Evolutionary conservation across 2,888 invertebrate species (phyloP), one percentile per base, ranked within the genome.

Genomic region (Penaeus monodon): DNA sequence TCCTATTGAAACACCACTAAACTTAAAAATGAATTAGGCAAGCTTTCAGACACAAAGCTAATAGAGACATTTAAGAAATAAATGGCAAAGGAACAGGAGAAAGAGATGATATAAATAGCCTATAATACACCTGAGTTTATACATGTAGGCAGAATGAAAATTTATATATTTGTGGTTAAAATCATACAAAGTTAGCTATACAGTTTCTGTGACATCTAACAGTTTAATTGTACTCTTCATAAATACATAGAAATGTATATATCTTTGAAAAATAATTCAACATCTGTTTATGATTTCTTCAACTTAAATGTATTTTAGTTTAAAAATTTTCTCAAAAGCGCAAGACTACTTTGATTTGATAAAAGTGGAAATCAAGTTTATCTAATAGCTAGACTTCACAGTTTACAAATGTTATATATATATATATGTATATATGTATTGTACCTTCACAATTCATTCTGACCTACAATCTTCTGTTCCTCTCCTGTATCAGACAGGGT

Each of bases 71-170:
- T 24, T 20, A 74, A 82, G 63, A 82, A 20, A 63, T 27, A 27
- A 81, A 17, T 57, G 74, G 83, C 83, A 84, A 74, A 22, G 65
- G 38, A 77, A 65, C 65, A 84, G 22, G 38, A 73, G 68, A 84
- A 68, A 68, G 38, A 78, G 73, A 73, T 57, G 57, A 57, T 73
- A 82, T 29, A 29, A 22, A 70, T 70, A 70, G 70, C 57, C 85
- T 85, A 79, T 49, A 85, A 79, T 85, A 85, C 77, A 85, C 85
- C 85, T 85, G 85, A 85, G 85, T 85, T 82, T 66, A 49, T 49
- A 79, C 49, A 79, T 79, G 85, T 85, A 85, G 63, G 79, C 70
- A 79, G 70, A 79, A 65, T 63, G 64, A 76, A 27, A 63, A 10
- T 79, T 82, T 49, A 49, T 29, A 38, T 81, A 81, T 33, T 83